These are phyloP conservation scores for Campopleginae sp. DNA, from an alignment of 2,888 invertebrate genomes.

Conservation along the genomic window DNA sequence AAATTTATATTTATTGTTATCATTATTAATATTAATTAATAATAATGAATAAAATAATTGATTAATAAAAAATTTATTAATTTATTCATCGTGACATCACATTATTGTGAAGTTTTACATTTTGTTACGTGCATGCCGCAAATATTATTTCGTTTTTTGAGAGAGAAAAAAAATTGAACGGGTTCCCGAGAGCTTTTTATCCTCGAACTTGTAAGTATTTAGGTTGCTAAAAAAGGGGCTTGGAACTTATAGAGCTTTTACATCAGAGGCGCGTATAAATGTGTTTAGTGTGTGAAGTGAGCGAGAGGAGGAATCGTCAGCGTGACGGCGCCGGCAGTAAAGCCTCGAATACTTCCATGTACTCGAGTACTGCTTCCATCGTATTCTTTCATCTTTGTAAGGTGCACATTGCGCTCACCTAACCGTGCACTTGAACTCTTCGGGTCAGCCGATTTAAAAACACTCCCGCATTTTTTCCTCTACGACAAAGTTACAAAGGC, in stretches of 20 bases:
- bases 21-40: too few relatives aligned
- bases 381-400: constrained; percentile 80
- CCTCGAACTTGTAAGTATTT: constrained; percentile 12
- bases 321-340: constrained; percentile 81
- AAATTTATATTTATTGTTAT: too few relatives aligned
- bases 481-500: constrained; percentile 60
- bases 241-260: neutral
- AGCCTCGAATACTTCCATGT: constrained; percentile 68
- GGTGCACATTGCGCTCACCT: constrained; percentile 68
- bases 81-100: too few relatives aligned
- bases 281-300: constrained; percentile 1
- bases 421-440: constrained; percentile 69
- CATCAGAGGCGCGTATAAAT: constrained; percentile 5
- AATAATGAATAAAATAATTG: too few relatives aligned
- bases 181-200: constrained; percentile 1
- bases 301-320: constrained; percentile 59
- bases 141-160: neutral
- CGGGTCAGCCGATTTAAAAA: constrained; percentile 66
- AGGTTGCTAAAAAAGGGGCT: constrained; percentile 31
- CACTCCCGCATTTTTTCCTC: constrained; percentile 23
- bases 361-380: constrained; percentile 60
- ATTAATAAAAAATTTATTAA: too few relatives aligned
- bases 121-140: neutral
- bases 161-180: neutral
- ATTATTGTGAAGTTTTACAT: neutral